A percentile compares a stretch with the other conserved stretches of the same genome.
Evolutionary conservation across 2,888 invertebrate species (phyloP).

Genomic region (Cynaeus angustus): DNA sequence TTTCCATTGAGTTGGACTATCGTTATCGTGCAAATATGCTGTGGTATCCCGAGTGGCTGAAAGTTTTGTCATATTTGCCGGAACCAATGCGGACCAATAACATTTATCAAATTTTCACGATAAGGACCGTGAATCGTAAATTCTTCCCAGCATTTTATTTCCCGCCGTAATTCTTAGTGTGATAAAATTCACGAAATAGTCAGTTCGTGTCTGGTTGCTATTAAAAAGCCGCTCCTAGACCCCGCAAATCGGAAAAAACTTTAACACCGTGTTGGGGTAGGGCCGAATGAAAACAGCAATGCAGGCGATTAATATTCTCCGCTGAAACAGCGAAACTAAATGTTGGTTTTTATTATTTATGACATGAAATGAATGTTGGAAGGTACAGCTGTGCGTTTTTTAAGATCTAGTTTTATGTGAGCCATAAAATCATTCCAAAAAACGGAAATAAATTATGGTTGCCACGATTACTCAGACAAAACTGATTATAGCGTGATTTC

Average conservation of each 20-base stretch:
- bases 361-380: background rate
- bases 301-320: constrained; percentile 2
- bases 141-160: constrained; percentile 29
- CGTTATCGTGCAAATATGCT: constrained; percentile 2
- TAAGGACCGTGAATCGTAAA: constrained; percentile 30
- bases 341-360: constrained; percentile 8
- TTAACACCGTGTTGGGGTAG: background rate
- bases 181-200: constrained; percentile 46
- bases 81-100: constrained; percentile 15
- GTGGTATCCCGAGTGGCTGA: constrained; percentile 1
- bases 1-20: constrained; percentile 2
- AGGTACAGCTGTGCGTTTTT: background rate
- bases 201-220: constrained; percentile 43
- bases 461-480: constrained; percentile 25
- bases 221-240: constrained; percentile 42
- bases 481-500: constrained; percentile 44
- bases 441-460: constrained; percentile 13
- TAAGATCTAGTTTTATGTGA: constrained; percentile 3
- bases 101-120: constrained; percentile 27
- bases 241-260: constrained; percentile 23
- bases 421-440: constrained; percentile 9
- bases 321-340: background rate
- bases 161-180: constrained; percentile 40
- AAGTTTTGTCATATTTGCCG: constrained; percentile 14
- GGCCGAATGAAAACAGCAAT: constrained; percentile 9